phyloP scores from a whole-genome alignment of 2,797 vertebrate species.

The Hoplostethus atlanticus region DNA sequence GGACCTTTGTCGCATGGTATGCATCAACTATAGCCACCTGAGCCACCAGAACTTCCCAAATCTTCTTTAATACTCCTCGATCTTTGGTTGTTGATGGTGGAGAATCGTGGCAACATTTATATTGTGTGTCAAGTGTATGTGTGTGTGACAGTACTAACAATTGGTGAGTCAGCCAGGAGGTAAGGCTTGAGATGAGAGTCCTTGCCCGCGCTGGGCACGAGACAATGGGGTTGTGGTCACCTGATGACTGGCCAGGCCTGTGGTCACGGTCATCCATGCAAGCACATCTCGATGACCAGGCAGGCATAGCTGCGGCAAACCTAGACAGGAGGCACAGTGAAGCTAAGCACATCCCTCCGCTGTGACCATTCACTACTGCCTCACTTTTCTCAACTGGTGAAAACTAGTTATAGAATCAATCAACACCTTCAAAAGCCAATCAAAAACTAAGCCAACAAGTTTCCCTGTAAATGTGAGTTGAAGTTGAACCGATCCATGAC shows the following conservation, averaged over 20 bases:
- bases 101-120: no score
- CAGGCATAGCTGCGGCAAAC: constrained; percentile 95
- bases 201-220: constrained; percentile 97
- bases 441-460: no score
- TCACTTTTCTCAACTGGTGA: not conserved
- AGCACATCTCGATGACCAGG: constrained; percentile 99
- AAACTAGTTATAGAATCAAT: not conserved
- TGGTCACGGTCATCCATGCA: constrained; percentile 99
- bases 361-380: not conserved
- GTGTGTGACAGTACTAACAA: constrained; percentile 83
- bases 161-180: constrained; percentile 97
- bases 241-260: constrained; percentile 94
- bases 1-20: no score
- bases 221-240: constrained; percentile 98
- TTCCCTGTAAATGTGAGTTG: no score
- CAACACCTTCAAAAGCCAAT: no score
- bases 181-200: constrained; percentile 97
- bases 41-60: not conserved
- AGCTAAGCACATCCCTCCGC: not conserved
- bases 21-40: not conserved
- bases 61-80: not conserved
- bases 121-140: no score
- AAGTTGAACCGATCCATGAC: no score
- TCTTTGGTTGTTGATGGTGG: not conserved
- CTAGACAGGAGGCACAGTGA: constrained; percentile 72